These are phyloP conservation scores for Holacanthella duospinosa DNA, from an alignment of 2,888 invertebrate genomes.

Conservation along the genomic window DNA sequence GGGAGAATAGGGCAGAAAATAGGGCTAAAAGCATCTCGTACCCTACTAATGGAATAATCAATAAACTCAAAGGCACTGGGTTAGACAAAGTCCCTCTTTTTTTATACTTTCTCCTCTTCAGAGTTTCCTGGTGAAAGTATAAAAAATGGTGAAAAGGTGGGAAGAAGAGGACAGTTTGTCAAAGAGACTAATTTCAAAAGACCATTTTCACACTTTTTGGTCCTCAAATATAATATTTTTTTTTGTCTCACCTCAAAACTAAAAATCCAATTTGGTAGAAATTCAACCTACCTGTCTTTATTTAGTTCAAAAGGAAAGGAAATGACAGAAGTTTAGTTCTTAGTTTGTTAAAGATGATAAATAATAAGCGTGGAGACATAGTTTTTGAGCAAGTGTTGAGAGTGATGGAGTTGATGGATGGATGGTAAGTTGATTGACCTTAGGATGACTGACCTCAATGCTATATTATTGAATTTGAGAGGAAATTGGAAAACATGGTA, in stretches of 20 bases:
- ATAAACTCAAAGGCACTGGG: constrained; percentile 8
- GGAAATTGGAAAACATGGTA: constrained; percentile 1
- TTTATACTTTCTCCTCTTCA: neutral
- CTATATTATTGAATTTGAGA: neutral
- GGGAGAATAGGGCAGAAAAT: neutral
- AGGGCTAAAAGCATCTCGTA: constrained; percentile 2
- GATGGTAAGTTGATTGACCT: neutral
- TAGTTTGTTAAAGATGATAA: no score
- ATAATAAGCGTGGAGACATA: no score
- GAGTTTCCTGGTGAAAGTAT: neutral
- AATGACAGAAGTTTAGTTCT: no score
- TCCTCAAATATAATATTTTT: no score
- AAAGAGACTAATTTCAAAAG: no score
- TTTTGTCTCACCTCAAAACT: no score
- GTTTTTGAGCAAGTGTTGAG: no score
- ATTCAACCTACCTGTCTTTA: no score
- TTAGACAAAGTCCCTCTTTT: neutral
- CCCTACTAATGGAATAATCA: constrained; percentile 29
- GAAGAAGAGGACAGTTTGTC: neutral
- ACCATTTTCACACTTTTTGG: no score
- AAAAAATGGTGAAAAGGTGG: neutral
- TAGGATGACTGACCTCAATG: no score
- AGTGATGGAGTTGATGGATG: neutral
- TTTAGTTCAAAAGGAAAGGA: no score
- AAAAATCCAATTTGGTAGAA: no score